A percentile compares a stretch with the other conserved stretches of the same genome.
Evolutionary conservation across 2,797 vertebrate species (phyloP).

Genomic region (Cuculus canorus): DNA sequence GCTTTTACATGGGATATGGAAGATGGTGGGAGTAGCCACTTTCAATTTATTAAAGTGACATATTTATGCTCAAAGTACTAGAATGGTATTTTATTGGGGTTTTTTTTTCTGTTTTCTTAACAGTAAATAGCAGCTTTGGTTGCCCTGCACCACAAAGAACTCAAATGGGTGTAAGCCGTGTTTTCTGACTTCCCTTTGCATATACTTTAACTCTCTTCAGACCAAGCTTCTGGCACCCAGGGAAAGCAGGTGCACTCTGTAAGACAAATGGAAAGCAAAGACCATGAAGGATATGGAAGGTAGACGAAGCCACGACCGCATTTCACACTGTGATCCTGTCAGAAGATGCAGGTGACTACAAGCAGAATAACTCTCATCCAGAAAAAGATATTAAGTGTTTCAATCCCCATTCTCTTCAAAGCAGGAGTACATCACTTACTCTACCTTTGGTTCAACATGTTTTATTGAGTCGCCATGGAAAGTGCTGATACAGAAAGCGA

Average conservation of each 20-base stretch:
- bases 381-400: not conserved
- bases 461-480: not conserved
- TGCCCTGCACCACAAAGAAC: not conserved
- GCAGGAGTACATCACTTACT: not conserved
- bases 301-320: not conserved
- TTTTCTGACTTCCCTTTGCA: not conserved
- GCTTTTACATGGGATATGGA: not conserved
- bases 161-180: not conserved
- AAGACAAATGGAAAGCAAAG: not conserved
- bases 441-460: not conserved
- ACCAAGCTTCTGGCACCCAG: not conserved
- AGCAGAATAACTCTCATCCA: not conserved
- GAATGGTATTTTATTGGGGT: not conserved
- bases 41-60: not conserved
- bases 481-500: not conserved
- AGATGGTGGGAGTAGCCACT: not conserved
- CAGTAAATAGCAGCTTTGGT: not conserved
- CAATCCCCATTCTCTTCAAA: accelerated
- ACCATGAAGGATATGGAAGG: not conserved
- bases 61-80: not conserved
- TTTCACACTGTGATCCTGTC: not conserved
- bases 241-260: not conserved
- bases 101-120: not conserved
- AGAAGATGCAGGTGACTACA: not conserved
- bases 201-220: not conserved